These are phyloP conservation scores for Gymnocephalus cernua DNA, from an alignment of 2,113 vertebrate genomes.

Conservation along the genomic window DNA sequence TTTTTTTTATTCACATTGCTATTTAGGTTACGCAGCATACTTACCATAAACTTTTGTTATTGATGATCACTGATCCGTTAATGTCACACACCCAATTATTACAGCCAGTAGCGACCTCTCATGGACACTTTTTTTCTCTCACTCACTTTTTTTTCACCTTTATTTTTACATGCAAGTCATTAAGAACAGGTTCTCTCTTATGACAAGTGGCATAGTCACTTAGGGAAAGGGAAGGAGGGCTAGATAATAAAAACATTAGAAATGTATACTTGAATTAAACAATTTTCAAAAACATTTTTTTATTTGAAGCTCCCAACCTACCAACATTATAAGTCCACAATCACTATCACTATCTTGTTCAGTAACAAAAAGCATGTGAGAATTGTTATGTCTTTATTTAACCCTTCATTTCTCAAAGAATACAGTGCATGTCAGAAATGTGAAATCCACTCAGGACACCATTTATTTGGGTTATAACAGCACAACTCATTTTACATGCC, in stretches of 20 bases:
- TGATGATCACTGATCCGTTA: background rate
- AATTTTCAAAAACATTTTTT: background rate
- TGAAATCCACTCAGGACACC: background rate
- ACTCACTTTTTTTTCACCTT: no score
- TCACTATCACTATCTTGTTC: background rate
- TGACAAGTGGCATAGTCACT: no score
- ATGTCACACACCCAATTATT: background rate
- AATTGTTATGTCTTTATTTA: background rate
- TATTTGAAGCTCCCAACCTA: background rate
- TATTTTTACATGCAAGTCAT: no score
- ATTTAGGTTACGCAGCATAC: no score
- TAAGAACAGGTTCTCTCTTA: no score
- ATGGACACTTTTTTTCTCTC: background rate
- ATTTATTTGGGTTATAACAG: no score
- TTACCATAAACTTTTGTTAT: background rate
- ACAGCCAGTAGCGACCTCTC: background rate
- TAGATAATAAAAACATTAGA: no score
- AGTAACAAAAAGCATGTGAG: background rate
- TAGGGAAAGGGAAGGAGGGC: no score
- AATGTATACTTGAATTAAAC: background rate
- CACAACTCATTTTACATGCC: no score
- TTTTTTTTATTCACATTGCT: background rate
- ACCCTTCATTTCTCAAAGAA: conserved; percentile 15
- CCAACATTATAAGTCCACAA: background rate
- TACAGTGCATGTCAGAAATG: background rate